Conservation (phyloP, 2,888 invertebrate genomes). For the Noctua pronuba region DNA sequence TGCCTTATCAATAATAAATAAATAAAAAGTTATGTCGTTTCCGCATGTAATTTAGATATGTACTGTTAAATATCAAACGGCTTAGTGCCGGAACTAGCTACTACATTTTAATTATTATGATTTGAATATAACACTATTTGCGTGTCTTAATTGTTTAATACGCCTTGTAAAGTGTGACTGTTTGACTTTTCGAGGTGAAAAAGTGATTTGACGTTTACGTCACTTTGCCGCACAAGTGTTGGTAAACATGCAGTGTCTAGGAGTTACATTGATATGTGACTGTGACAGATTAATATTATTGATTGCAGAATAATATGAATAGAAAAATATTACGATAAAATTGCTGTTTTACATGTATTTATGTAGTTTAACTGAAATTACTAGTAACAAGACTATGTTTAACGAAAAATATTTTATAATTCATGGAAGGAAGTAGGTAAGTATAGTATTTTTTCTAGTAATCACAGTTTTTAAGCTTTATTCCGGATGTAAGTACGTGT, state of each 20-base stretch:
- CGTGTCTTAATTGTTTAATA: conserved; percentile 46
- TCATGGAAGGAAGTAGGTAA: not conserved
- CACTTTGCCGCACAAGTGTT: conserved; percentile 3
- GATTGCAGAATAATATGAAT: not conserved
- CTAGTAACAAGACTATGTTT: not conserved
- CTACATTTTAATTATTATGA: conserved; percentile 52
- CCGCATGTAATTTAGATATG: conserved; percentile 57
- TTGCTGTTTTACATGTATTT: not conserved
- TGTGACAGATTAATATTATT: conserved; percentile 17
- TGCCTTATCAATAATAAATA: conserved; percentile 26
- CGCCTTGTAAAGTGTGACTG: conserved; percentile 34
- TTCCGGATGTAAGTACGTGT: not conserved
- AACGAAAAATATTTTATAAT: not conserved
- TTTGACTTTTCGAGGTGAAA: conserved; percentile 54
- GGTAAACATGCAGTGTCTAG: conserved; percentile 12
- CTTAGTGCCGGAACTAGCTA: conserved; percentile 57
- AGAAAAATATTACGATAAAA: not conserved
- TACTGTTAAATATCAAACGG: conserved; percentile 40
- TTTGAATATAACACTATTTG: conserved; percentile 40
- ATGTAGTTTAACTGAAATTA: not conserved
- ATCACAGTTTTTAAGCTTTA: not conserved
- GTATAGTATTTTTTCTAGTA: not conserved
- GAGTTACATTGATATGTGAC: conserved; percentile 7
- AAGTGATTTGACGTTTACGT: conserved; percentile 42
- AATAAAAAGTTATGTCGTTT: conserved; percentile 31